Base-by-base conservation (phyloP, 2,797 vertebrate genomes). In the Lacerta bilineata region DNA sequence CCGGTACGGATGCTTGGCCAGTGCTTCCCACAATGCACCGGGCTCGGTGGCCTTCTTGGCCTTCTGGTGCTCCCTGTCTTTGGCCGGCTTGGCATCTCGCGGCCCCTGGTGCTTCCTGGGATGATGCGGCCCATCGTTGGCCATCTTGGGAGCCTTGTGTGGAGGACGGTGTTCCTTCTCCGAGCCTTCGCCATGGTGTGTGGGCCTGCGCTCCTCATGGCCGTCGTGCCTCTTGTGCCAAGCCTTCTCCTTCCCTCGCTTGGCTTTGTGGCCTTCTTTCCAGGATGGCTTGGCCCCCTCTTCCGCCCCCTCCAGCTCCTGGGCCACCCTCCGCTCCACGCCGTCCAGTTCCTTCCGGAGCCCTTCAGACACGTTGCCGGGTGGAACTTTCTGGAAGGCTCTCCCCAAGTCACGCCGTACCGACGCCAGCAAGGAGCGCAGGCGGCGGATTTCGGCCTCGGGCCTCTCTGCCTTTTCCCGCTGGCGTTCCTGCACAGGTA, bases 241-340 rank as follows among this genome's bases (percentile, higher is more conserved):
- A 1, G 33, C 0, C 0, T 50, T 84, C 46, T 92, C 79, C 87
- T 89, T 83, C 3, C 71, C 77, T 29, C 8, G 89, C 66, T 6
- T 55, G 27, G 36, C 0, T 0, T 74, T 66, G 84, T 83, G 78
- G 59, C 7, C 72, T 4, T 90, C 83, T 23, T 23, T 75, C 88
- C 83, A 80, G 4, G 7, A 5, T 0, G 29, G 17, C 8, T 18
- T 33, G 7, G 46, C 0, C 1, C 25, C 87, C 33, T 15, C n/a
- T 18, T 64, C 80, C 71, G 46, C 86, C 81, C 94, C 91, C 84
- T 5, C 79, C 74, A 96, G 64, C 66, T 94, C 94, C 89, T 15
- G 87, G 27, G 96, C 96, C 96, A 98, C 92, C 2, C 76, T 94
- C 84, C 89, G 93, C 36, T 95, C 95, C 92, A 97, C 64, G 15